phyloP scores from a whole-genome alignment of 1,140 invertebrate genomes.

The Eriosoma lanigerum region DNA sequence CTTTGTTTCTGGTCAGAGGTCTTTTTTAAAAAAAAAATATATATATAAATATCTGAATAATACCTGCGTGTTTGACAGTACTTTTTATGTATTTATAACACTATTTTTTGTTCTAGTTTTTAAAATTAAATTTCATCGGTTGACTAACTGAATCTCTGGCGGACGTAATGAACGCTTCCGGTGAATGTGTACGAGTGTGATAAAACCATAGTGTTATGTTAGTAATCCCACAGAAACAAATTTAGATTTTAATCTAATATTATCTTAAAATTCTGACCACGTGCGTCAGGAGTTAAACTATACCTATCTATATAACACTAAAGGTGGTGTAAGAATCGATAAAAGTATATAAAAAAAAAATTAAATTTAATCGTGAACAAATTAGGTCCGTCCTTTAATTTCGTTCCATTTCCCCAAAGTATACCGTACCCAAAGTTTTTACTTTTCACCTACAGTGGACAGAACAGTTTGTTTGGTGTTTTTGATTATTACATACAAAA shows the following conservation, averaged over 20 bases:
- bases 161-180: slow-evolving; percentile 35
- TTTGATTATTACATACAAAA: not conserved
- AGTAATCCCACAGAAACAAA: slow-evolving; percentile 15
- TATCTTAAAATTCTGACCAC: slow-evolving; percentile 14
- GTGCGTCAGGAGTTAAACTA: not conserved
- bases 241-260: slow-evolving; percentile 34
- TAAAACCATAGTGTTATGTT: not conserved
- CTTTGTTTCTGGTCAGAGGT: too few relatives aligned
- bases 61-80: not conserved
- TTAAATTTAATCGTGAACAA: not conserved
- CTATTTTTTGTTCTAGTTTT: not conserved
- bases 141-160: not conserved
- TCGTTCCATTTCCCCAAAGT: not conserved
- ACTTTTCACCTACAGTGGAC: not conserved
- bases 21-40: too few relatives aligned
- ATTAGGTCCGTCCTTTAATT: not conserved
- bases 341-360: too few relatives aligned
- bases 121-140: slow-evolving; percentile 3
- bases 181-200: not conserved
- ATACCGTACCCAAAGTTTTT: not conserved
- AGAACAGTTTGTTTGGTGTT: not conserved
- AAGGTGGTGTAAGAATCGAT: too few relatives aligned
- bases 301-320: not conserved
- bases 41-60: not conserved
- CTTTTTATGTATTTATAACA: not conserved